phyloP scores from a whole-genome alignment of 2,113 vertebrate genomes.

The Lophochroa leadbeateri region DNA sequence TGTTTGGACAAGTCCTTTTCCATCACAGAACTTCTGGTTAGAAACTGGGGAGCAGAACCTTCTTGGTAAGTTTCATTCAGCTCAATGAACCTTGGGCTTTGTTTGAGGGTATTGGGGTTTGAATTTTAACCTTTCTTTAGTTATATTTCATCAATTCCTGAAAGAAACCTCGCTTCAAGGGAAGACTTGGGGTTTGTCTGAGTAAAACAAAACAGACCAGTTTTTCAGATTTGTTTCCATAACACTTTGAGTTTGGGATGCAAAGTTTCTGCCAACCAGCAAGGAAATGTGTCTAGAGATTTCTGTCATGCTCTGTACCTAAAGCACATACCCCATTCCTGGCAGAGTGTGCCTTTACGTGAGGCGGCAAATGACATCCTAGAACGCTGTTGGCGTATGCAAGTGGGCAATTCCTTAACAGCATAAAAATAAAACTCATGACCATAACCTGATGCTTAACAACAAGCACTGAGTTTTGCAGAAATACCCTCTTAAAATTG shows the following conservation, averaged over 20 bases:
- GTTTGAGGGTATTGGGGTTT: neutral
- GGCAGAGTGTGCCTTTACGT: neutral
- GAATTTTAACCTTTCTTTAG: neutral
- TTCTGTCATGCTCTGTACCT: neutral
- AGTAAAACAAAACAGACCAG: neutral
- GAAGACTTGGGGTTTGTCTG: neutral
- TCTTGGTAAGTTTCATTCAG: neutral
- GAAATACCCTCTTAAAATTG: neutral
- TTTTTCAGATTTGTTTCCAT: neutral
- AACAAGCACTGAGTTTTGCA: neutral
- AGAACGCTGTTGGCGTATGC: neutral
- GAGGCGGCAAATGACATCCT: neutral
- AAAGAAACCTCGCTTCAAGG: neutral
- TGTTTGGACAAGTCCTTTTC: neutral
- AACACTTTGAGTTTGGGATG: neutral
- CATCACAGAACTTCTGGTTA: neutral
- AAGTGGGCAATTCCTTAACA: neutral
- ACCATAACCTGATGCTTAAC: neutral
- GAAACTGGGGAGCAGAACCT: neutral
- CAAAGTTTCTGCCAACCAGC: neutral
- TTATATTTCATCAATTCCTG: neutral
- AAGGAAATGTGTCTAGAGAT: neutral
- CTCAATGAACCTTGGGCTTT: neutral
- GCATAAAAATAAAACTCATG: neutral
- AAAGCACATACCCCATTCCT: neutral